A percentile compares a stretch with the other conserved stretches of the same genome.
Conservation (phyloP, 2,888 invertebrate genomes). For the Caradrina kadenii region DNA sequence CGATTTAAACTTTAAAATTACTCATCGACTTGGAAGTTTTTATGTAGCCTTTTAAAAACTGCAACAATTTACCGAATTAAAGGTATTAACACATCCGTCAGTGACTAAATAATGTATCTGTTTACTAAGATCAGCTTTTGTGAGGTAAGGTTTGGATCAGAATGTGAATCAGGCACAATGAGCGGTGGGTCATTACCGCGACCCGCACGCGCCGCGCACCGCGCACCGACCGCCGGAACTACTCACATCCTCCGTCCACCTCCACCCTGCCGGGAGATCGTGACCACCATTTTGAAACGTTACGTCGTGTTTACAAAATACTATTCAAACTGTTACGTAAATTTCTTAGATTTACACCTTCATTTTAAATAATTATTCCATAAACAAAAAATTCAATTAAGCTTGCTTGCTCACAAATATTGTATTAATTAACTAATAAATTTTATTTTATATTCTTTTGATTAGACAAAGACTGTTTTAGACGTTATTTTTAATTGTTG, state of each 20-base stretch:
- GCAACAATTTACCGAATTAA: constrained; percentile 8
- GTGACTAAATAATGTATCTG: constrained; percentile 31
- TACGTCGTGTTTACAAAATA: constrained; percentile 51
- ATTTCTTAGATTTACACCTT: constrained; percentile 8
- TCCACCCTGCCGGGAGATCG: constrained; percentile 48
- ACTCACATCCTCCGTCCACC: constrained; percentile 56
- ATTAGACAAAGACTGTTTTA: constrained; percentile 51
- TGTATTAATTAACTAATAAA: constrained; percentile 25
- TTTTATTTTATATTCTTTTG: constrained; percentile 40
- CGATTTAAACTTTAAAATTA: constrained; percentile 13
- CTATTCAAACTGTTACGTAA: constrained; percentile 20
- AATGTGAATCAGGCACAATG: constrained; percentile 57
- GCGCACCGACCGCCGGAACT: constrained; percentile 56
- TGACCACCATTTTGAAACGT: constrained; percentile 60
- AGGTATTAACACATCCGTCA: constrained; percentile 43
- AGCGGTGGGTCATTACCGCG: constrained; percentile 78
- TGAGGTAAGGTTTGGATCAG: constrained; percentile 40
- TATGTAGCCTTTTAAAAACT: constrained; percentile 14
- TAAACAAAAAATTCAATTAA: constrained; percentile 37
- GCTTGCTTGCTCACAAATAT: constrained; percentile 20
- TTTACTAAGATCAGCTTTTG: constrained; percentile 40
- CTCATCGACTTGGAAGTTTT: constrained; percentile 1
- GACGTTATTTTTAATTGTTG: constrained; percentile 52
- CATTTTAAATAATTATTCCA: constrained; percentile 17
- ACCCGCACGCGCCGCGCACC: constrained; percentile 73